Conservation (phyloP, 2,888 invertebrate species). For the Habrosyne pyritoides region DNA sequence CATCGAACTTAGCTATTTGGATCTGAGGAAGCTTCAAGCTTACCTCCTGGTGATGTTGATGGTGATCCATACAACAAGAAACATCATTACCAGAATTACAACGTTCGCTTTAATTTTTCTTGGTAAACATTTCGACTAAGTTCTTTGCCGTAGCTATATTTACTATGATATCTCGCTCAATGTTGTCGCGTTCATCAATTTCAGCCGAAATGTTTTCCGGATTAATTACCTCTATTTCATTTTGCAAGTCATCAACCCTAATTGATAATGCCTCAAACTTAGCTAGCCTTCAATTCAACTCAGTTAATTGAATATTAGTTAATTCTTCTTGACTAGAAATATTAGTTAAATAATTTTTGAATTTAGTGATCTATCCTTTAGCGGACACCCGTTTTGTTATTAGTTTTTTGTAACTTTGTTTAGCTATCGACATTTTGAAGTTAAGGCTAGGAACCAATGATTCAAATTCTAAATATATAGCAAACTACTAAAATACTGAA, state of each 20-base stretch:
- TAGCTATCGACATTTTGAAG: too few species aligned
- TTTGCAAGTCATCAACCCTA: slow-evolving; percentile 12
- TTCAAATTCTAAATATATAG: too few species aligned
- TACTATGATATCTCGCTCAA: too few species aligned
- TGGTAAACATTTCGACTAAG: too few species aligned
- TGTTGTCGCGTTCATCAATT: too few species aligned
- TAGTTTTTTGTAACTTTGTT: not conserved
- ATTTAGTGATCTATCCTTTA: slow-evolving; percentile 20
- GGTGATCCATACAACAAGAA: too few species aligned
- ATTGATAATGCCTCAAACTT: slow-evolving; percentile 12
- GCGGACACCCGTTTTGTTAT: slow-evolving; percentile 13
- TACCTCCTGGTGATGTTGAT: slow-evolving; percentile 12
- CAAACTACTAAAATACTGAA: too few species aligned
- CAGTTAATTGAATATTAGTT: slow-evolving; percentile 10
- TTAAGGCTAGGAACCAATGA: too few species aligned
- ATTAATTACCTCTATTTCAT: slow-evolving; percentile 4
- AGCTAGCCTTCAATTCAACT: slow-evolving; percentile 14
- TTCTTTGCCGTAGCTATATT: too few species aligned
- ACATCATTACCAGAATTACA: too few species aligned
- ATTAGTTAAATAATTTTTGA: slow-evolving; percentile 14
- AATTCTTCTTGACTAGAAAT: not conserved
- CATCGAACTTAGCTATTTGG: slow-evolving; percentile 29
- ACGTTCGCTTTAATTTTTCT: too few species aligned
- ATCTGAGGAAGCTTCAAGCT: slow-evolving; percentile 27
- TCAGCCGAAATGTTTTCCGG: too few species aligned